Evolutionary conservation across 2,888 invertebrate species (phyloP), one percentile per base, ranked within the genome.

Genomic region (Magallana nippona): DNA sequence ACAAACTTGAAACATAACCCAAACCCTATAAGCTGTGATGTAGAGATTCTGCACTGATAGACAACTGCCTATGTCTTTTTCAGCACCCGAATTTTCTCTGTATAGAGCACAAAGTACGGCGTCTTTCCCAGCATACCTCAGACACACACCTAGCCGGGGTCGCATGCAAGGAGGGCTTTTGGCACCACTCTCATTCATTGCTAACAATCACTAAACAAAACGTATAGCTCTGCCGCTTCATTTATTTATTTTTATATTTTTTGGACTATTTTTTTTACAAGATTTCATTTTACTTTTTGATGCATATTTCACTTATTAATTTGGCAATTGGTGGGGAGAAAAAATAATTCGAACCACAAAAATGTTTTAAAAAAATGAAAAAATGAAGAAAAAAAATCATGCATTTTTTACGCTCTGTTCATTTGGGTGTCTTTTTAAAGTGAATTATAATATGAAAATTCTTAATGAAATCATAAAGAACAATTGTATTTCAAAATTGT

Each of bases 71-170:
- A 71, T 80, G 80, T 80, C 58, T 80, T 57, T 80, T 80, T 80
- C 80, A 80, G 80, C 80, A 80, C 80, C 55, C 55, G 79, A 55
- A 44, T 55, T 55, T 55, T 55, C 79, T 80, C 57, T 80, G 80
- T 80, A 80, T 80, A 80, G 80, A 80, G 80, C 80, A 80, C 80
- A 71, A 22, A 71, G 71, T 71, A 71, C 71, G 71, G 71, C 32
- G 71, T 71, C 71, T 32, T 71, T 71, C 71, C 71, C 71, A 71
- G 71, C 71, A 71, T 32, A 27, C 71, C 71, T 71, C 22, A 71
- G 71, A 71, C 22, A 71, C 71, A 71, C 71, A 71, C 71, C 71
- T 71, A 71, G 71, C 71, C 71, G 27, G 71, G 71, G 71, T 5
- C 32, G 71, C 71, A 71, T 71, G 71, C 71, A 71, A 71, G 71